These are phyloP conservation scores for Lymantria monacha DNA, from an alignment of 2,888 invertebrate species.

Conservation along the genomic window DNA sequence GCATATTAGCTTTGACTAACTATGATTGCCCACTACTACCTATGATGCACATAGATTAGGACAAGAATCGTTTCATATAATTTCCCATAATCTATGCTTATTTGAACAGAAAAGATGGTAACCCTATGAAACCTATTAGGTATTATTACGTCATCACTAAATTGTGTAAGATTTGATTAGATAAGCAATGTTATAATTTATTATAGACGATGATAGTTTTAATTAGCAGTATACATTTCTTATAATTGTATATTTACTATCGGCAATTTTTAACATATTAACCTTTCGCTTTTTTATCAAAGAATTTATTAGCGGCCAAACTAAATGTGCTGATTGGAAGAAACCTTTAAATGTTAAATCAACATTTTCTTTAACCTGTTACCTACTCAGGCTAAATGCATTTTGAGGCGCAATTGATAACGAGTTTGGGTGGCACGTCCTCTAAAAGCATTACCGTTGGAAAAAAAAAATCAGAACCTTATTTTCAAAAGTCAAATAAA, in stretches of 20 bases:
- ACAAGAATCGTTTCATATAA: too few species aligned
- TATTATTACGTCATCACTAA: too few species aligned
- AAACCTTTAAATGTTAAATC: slow-evolving; percentile 67
- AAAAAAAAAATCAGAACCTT: slow-evolving; percentile 40
- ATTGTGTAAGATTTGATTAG: background rate
- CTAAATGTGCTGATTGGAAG: slow-evolving; percentile 50
- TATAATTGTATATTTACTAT: slow-evolving; percentile 45
- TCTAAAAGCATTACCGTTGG: slow-evolving; percentile 55
- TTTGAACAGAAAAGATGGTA: too few species aligned
- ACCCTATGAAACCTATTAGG: too few species aligned
- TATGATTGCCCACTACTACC: too few species aligned
- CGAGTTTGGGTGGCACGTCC: slow-evolving; percentile 66
- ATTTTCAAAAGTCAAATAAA: slow-evolving; percentile 38
- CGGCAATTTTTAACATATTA: slow-evolving; percentile 59
- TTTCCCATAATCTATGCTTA: too few species aligned
- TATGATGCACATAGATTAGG: too few species aligned
- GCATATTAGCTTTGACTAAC: too few species aligned
- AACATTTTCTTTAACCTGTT: slow-evolving; percentile 63
- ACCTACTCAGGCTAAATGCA: slow-evolving; percentile 57
- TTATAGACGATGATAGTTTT: slow-evolving; percentile 18
- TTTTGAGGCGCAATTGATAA: slow-evolving; percentile 64
- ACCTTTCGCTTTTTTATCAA: slow-evolving; percentile 67
- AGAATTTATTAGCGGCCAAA: slow-evolving; percentile 68
- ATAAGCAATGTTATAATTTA: slow-evolving; percentile 11
- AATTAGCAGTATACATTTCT: slow-evolving; percentile 31